Conservation (phyloP, 2,113 vertebrate species). For the Lethenteron reissneri region DNA sequence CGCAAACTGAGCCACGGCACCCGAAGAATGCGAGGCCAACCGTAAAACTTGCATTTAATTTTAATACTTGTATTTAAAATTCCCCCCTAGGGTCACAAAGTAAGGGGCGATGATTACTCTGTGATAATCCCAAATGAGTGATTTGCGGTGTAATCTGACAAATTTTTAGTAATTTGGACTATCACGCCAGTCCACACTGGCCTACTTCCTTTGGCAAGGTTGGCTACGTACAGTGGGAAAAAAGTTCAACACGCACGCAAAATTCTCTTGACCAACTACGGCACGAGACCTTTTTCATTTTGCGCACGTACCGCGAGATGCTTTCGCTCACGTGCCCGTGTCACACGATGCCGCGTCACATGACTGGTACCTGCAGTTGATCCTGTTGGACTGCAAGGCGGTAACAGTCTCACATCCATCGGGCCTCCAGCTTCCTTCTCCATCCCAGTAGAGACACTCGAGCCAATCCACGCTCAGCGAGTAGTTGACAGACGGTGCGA, state of each 20-base stretch:
- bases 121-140: no score
- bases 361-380: conserved; percentile 38
- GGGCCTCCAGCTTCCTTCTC: conserved; percentile 22
- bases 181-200: not conserved
- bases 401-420: conserved; percentile 17
- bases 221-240: conserved; percentile 26
- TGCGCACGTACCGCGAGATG: not conserved
- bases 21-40: no score
- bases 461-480: conserved; percentile 21
- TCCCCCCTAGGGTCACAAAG: no score
- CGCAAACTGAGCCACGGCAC: no score
- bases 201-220: conserved; percentile 20
- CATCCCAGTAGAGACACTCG: conserved; percentile 33
- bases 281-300: not conserved
- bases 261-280: not conserved
- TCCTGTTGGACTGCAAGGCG: conserved; percentile 12
- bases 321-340: not conserved
- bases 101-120: no score
- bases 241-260: conserved; percentile 1
- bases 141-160: no score
- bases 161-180: no score
- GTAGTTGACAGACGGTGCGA: conserved; percentile 26
- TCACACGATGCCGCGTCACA: not conserved
- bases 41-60: no score
- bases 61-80: no score